Conservation (phyloP, 2,888 invertebrate species). For the Crepidodera aurea region DNA sequence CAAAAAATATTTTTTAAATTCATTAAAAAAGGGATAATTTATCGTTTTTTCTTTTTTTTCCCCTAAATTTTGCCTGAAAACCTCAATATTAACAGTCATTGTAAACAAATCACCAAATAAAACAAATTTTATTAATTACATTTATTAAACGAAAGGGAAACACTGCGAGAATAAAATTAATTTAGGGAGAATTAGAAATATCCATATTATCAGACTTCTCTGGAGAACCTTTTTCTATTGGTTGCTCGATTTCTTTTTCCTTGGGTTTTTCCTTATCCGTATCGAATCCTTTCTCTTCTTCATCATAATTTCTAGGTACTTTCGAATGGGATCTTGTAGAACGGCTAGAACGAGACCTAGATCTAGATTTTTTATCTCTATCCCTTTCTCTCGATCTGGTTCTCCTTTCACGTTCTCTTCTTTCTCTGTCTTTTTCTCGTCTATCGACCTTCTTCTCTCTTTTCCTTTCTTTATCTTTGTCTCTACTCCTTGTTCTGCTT, state of each 20-base stretch:
- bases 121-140: too few species aligned
- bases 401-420: slow-evolving; percentile 53
- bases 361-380: slow-evolving; percentile 47
- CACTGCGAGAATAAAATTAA: background rate
- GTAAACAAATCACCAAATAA: too few species aligned
- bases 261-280: slow-evolving; percentile 56
- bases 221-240: slow-evolving; percentile 65
- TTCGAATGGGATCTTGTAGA: slow-evolving; percentile 53
- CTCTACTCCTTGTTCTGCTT: slow-evolving; percentile 57
- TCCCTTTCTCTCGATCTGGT: slow-evolving; percentile 37
- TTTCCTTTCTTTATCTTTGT: slow-evolving; percentile 50
- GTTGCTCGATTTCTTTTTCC: slow-evolving; percentile 36
- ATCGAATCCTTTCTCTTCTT: slow-evolving; percentile 64
- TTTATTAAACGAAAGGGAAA: too few species aligned
- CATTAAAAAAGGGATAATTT: too few species aligned
- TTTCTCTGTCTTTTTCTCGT: slow-evolving; percentile 44
- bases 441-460: slow-evolving; percentile 55
- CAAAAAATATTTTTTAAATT: too few species aligned
- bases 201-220: slow-evolving; percentile 78
- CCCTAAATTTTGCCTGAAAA: too few species aligned
- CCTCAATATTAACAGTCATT: too few species aligned
- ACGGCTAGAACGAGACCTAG: slow-evolving; percentile 44
- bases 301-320: slow-evolving; percentile 65
- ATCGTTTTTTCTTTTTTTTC: too few species aligned
- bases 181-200: slow-evolving; percentile 79